Evolutionary conservation across 2,113 vertebrate genomes (phyloP).

Genomic region (Semnornis frantzii): DNA sequence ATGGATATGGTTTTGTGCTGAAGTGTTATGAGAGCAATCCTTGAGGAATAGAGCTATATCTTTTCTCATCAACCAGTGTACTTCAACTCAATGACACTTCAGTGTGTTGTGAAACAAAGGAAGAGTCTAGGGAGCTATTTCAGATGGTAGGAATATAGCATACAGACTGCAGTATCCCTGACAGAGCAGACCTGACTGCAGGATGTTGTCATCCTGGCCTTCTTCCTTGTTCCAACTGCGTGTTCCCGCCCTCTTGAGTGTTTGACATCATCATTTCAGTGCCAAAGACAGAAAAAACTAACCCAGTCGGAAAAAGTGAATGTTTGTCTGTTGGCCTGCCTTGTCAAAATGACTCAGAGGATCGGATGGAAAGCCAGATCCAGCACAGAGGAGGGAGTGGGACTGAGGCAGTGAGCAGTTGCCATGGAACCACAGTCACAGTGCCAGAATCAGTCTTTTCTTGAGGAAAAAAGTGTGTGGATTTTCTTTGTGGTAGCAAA

Average conservation of each 20-base stretch:
- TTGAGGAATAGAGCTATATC: background rate
- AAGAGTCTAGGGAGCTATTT: background rate
- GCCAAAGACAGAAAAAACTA: background rate
- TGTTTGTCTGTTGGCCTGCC: background rate
- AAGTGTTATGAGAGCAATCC: background rate
- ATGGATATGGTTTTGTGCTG: background rate
- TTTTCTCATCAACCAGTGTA: background rate
- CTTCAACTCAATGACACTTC: background rate
- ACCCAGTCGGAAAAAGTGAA: background rate
- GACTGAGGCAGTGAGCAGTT: background rate
- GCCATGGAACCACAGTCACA: background rate
- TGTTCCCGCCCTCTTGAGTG: background rate
- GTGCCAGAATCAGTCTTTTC: background rate
- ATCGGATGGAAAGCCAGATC: background rate
- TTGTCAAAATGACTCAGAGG: slow-evolving; percentile 20
- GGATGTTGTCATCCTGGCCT: background rate
- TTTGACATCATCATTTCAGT: background rate
- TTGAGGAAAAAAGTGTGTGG: background rate
- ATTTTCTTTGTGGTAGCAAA: background rate
- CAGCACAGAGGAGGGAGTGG: background rate
- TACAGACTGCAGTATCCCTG: background rate
- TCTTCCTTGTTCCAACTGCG: background rate
- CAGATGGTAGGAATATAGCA: background rate
- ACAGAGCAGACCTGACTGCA: background rate
- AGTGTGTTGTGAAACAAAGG: background rate